Evolutionary conservation across 2,888 invertebrate species (phyloP), one percentile per base, ranked within the genome.

Genomic region (Caenorhabditis sp.): DNA sequence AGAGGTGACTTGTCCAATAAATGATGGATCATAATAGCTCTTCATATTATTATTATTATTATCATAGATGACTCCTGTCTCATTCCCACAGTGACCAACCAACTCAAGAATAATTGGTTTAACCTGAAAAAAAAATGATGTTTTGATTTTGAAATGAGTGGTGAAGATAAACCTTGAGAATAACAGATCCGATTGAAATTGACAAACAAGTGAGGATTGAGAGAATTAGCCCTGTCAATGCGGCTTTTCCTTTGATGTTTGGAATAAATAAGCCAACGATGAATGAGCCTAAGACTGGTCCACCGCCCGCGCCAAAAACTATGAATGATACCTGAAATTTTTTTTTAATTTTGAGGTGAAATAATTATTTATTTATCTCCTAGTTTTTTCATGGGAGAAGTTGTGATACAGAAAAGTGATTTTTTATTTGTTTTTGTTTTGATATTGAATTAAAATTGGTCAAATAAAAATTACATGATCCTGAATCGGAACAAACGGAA

Each of bases 151-250:
- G 17, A 23, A n/a, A 25, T 21, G 26, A 5, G 12, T 31, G 74
- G 54, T 58, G 54, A 17, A 36, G 0, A 53, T 14, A 43, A 21
- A 20, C 43, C 58, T 83, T 73, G 61, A 80, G 43, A 31, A 73
- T 56, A 27, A 78, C 63, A 17, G 76, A 70, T 38, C 82, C 84
- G 38, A 78, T 93, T 61, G 93, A 94, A 78, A 94, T 92, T 93
- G 93, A 94, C 56, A 94, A 90, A 1, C 92, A 92, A 63, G 93
- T 86, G 0, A 90, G 89, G 70, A 95, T 90, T 0, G 93, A 92
- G 5, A 89, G 84, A 0, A 92, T 59, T 1, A 93, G 88, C 0
- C 92, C 94, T 14, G 90, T 84, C 12, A 93, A 89, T 0, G 92
- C 92, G 31, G 94, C 94, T 92, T 92, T 53, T 58, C 73, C 80